These are phyloP conservation scores for Cerastoderma edule DNA, from an alignment of 2,888 invertebrate species.

Conservation along the genomic window DNA sequence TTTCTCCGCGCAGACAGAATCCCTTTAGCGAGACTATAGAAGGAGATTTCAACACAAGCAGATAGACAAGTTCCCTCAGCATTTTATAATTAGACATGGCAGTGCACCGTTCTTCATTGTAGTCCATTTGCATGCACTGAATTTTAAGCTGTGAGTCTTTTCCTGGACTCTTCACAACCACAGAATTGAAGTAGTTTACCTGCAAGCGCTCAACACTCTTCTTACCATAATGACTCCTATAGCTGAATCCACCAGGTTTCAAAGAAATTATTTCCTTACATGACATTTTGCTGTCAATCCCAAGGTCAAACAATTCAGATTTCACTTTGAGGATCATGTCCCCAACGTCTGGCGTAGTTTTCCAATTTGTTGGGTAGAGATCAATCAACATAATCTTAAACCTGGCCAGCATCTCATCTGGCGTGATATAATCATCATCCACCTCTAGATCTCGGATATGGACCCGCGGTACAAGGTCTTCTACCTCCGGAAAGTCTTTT, in stretches of 20 bases:
- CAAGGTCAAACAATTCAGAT: conserved; percentile 66
- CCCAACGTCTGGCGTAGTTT: conserved; percentile 69
- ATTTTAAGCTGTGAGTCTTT: conserved; percentile 71
- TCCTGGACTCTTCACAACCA: conserved; percentile 71
- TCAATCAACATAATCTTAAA: conserved; percentile 55
- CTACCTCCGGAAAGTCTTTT: conserved; percentile 6
- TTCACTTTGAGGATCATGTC: conserved; percentile 73
- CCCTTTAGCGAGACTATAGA: conserved; percentile 70
- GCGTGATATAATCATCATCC: conserved; percentile 54
- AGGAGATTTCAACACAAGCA: conserved; percentile 67
- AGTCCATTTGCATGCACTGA: conserved; percentile 75
- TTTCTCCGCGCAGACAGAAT: conserved; percentile 76
- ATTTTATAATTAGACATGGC: conserved; percentile 75
- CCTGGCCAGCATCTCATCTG: conserved; percentile 46
- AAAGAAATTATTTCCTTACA: conserved; percentile 74
- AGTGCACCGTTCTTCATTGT: conserved; percentile 70
- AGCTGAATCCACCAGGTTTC: conserved; percentile 56
- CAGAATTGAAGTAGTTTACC: conserved; percentile 48
- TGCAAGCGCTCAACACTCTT: conserved; percentile 68
- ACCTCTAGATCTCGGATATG: conserved; percentile 41
- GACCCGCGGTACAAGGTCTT: conserved; percentile 12
- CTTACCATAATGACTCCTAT: conserved; percentile 53
- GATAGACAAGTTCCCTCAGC: conserved; percentile 71
- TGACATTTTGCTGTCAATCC: conserved; percentile 66
- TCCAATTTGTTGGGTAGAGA: conserved; percentile 73